Evolutionary conservation across 2,797 vertebrate species (phyloP), one percentile per base, ranked within the genome.

Genomic region (Alosa sapidissima): DNA sequence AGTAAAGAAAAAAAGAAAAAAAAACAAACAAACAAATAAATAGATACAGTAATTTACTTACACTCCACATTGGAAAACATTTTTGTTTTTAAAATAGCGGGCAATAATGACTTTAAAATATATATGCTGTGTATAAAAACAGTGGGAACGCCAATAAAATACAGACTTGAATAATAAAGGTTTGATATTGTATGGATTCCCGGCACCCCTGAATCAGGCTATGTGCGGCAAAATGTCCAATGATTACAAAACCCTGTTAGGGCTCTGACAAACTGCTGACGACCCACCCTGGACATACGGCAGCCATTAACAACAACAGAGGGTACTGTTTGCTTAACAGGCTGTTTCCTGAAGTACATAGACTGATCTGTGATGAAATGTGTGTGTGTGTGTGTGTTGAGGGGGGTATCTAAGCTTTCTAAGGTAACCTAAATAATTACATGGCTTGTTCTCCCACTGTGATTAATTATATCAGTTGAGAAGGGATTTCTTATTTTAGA

Each of bases 401-500:
- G 86, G 87, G 84, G 89, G 89, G 91, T 88, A 49, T 89, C 14
- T 85, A 82, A 90, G 92, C 89, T 89, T 94, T 94, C 93, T 92
- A 90, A 92, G 93, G 92, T 95, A 96, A 95, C 94, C 95, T 95
- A 95, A 95, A 95, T 95, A 95, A 96, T 95, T 95, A 95, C 94
- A 95, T 88, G 91, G 90, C 93, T 93, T 93, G 92, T 93, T 92
- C 94, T 95, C 95, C 94, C 95, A 92, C 92, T 94, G 95, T 96
- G 95, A 96, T 96, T 96, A 96, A 96, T 96, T 96, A 95, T 95
- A 95, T 95, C 94, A 93, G 92, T 89, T 88, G 92, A 93, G 94
- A 92, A 94, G 82, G 92, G 93, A 93, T 94, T 94, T 94, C 92
- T 95, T 95, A 95, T 95, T 95, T 95, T 95, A 94, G 93, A 95